phyloP scores from a whole-genome alignment of 2,113 vertebrate genomes.

The Heptranchias perlo region DNA sequence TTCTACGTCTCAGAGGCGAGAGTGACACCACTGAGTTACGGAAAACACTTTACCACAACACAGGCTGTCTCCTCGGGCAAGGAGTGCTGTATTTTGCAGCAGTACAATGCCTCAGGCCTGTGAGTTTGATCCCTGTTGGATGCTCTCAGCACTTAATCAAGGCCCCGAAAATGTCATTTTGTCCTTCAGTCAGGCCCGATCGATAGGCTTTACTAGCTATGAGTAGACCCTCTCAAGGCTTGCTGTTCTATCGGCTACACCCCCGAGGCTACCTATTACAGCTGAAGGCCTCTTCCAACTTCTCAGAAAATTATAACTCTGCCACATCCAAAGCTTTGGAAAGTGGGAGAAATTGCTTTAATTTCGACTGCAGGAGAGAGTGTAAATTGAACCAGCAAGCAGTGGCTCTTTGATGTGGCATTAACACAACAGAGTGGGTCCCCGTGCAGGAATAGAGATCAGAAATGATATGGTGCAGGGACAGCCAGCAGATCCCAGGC shows the following conservation, averaged over 20 bases:
- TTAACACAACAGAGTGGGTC: background rate
- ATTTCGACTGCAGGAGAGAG: background rate
- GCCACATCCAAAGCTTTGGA: background rate
- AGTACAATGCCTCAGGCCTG: background rate
- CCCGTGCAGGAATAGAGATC: background rate
- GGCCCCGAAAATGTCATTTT: background rate
- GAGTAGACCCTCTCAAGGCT: background rate
- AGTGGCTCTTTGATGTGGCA: background rate
- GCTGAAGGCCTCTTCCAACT: background rate
- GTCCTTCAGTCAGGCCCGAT: slow-evolving; percentile 10
- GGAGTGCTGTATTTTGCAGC: background rate
- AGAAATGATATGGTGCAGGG: background rate
- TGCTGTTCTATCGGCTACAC: background rate
- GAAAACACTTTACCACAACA: background rate
- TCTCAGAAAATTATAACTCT: background rate
- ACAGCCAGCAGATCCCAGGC: too few species aligned
- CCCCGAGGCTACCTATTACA: background rate
- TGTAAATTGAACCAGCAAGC: background rate
- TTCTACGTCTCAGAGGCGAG: background rate
- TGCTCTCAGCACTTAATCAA: background rate
- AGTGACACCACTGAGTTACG: background rate
- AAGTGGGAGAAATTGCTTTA: background rate
- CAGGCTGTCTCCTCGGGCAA: background rate
- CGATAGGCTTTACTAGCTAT: background rate
- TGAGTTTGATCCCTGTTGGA: background rate